Evolutionary conservation across 2,888 invertebrate genomes (phyloP), one percentile per base, ranked within the genome.

Genomic region (Drosophila trichaetosa): DNA sequence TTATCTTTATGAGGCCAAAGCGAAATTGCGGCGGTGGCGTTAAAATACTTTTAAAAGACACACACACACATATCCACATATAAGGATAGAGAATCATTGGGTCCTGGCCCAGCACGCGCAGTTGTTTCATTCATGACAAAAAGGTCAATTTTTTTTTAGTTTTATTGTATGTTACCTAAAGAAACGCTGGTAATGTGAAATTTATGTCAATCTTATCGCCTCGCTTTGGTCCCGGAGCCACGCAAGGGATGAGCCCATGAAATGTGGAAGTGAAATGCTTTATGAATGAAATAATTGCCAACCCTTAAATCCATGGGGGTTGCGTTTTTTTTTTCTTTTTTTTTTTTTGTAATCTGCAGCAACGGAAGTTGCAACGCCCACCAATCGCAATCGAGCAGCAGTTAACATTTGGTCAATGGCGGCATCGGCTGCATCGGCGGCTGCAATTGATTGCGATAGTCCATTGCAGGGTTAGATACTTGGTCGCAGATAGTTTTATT

Each of bases 21-120:
- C 84, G 80, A 87, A 88, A 90, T 80, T 79, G 83, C 79, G 82
- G 79, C 73, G 79, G 74, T 91, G 91, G 91, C 92, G 92, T 91
- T 85, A 91, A 91, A 92, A 89, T 91, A 83, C 89, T 88, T 88
- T 76, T 42, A 38, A 64, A 73, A 69, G 64, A 49, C 57, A 73
- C 67, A 70, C 29, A 75, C 59, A 53, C 59, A 53, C 24, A 21
- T 53, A 53, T 21, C 7, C 34, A 40, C n/a, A 46, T 40, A 57
- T n/a, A 48, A 24, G 54, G 46, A 60, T 38, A 54, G 34, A 63
- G 36, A 61, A 24, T 51, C 46, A 40, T 51, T 38, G 46, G 53
- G 53, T 51, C n/a, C 61, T 36, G 34, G 46, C 53, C 34, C 66
- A 80, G 76, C 70, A 88, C 75, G 77, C 78, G 68, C 69, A 73